A percentile compares a stretch with the other conserved stretches of the same genome.
These are phyloP conservation scores for Heterodera schachtii DNA, from an alignment of 1,140 invertebrate genomes.

Conservation along the genomic window DNA sequence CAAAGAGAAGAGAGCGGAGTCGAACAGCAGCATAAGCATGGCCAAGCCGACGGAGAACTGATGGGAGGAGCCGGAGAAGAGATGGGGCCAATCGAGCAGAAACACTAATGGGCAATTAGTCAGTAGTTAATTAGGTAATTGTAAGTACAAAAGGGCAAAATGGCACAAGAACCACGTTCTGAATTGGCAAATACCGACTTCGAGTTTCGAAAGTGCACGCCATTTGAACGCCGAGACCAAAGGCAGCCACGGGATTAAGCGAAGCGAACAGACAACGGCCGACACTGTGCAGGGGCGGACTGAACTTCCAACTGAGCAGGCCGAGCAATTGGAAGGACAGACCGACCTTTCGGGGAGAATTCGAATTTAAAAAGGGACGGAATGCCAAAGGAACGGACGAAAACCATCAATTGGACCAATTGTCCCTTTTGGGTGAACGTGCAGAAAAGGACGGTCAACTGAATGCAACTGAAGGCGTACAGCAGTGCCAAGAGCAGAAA, in stretches of 20 bases:
- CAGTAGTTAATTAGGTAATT: no score
- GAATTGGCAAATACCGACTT: slow-evolving; percentile 24
- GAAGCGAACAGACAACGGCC: slow-evolving; percentile 43
- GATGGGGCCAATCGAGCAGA: slow-evolving; percentile 44
- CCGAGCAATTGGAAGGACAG: neutral
- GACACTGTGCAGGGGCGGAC: slow-evolving; percentile 34
- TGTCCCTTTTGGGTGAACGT: slow-evolving; percentile 15
- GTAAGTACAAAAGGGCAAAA: no score
- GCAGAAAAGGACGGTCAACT: slow-evolving; percentile 35
- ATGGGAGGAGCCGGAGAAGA: slow-evolving; percentile 31
- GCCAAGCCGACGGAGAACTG: slow-evolving; percentile 45
- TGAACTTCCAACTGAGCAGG: slow-evolving; percentile 28
- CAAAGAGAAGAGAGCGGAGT: slow-evolving; percentile 37
- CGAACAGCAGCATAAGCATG: slow-evolving; percentile 49
- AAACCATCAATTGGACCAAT: slow-evolving; percentile 28
- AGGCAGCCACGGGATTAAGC: slow-evolving; percentile 46
- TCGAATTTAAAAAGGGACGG: neutral
- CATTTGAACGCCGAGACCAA: slow-evolving; percentile 42
- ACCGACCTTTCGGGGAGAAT: slow-evolving; percentile 15
- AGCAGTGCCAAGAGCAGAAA: slow-evolving; percentile 39
- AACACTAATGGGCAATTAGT: slow-evolving; percentile 22
- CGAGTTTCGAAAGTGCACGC: slow-evolving; percentile 40
- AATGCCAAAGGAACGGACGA: neutral
- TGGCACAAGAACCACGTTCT: no score
- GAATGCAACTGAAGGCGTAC: slow-evolving; percentile 32